These are phyloP conservation scores for Ptychodera flava DNA, from an alignment of 35 echinoderm and acorn worm species.

Conservation along the genomic window DNA sequence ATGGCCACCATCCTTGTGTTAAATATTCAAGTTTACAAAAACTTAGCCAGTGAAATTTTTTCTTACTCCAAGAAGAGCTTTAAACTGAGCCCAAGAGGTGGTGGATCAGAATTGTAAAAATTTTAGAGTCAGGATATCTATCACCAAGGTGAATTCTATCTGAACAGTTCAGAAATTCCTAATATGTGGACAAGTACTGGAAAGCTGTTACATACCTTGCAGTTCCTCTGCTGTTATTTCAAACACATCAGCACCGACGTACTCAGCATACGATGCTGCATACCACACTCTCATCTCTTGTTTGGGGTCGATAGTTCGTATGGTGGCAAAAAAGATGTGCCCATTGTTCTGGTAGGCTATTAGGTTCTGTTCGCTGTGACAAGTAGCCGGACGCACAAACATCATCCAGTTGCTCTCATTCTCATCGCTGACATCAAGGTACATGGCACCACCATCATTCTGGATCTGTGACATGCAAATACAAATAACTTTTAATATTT, in stretches of 20 bases:
- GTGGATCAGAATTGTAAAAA: too few species aligned
- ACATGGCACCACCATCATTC: conserved; percentile 28
- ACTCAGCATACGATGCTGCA: conserved; percentile 73
- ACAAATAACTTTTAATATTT: too few species aligned
- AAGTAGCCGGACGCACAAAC: conserved; percentile 69
- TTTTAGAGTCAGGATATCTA: too few species aligned
- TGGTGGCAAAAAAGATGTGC: conserved; percentile 90
- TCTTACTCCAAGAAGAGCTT: too few species aligned
- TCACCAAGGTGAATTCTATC: too few species aligned
- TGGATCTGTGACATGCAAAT: too few species aligned
- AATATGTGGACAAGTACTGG: too few species aligned
- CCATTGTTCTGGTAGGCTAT: conserved; percentile 65
- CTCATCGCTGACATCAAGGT: conserved; percentile 78
- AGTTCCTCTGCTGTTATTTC: conserved; percentile 86
- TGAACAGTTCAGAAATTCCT: too few species aligned
- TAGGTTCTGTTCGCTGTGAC: conserved; percentile 93
- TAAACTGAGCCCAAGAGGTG: too few species aligned
- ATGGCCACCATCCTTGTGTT: too few species aligned
- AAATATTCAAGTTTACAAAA: too few species aligned
- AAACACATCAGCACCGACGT: conserved; percentile 57
- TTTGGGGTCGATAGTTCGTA: conserved; percentile 67
- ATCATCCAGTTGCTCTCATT: conserved; percentile 93
- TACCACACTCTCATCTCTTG: conserved; percentile 92
- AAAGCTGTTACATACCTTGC: conserved; percentile 84
- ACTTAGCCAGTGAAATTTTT: too few species aligned